Evolutionary conservation across 2,113 vertebrate genomes (phyloP).

Genomic region (Urocolius indicus): DNA sequence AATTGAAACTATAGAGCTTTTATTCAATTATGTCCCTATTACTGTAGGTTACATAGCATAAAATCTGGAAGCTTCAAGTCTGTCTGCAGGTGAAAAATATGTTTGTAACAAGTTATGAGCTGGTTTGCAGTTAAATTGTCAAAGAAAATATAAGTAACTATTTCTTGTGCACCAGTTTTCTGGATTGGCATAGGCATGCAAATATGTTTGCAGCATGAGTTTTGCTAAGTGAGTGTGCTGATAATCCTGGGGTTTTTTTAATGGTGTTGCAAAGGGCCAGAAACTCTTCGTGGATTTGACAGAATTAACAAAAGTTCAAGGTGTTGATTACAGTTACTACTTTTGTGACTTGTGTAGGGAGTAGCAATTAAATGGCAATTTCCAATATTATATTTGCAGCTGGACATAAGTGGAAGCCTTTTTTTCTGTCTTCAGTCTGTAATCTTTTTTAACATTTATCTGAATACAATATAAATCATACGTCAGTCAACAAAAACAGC

Average conservation of each 20-base stretch:
- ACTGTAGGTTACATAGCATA: background rate
- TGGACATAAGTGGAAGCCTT: background rate
- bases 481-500: background rate
- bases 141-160: background rate
- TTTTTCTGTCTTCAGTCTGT: background rate
- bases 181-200: background rate
- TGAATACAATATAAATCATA: background rate
- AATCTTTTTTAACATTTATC: background rate
- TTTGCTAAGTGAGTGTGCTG: background rate
- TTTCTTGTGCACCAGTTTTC: background rate
- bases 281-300: background rate
- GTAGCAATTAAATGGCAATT: background rate
- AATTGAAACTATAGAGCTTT: background rate
- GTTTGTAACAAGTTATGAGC: background rate
- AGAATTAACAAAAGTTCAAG: background rate
- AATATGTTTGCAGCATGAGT: background rate
- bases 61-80: background rate
- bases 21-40: background rate
- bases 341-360: background rate
- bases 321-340: background rate
- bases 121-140: background rate
- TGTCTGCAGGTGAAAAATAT: background rate
- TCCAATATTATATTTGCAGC: background rate
- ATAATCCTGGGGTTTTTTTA: background rate
- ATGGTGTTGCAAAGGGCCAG: background rate